Evolutionary conservation across 2,888 invertebrate species (phyloP).

Genomic region (Stictocephala bisonia): DNA sequence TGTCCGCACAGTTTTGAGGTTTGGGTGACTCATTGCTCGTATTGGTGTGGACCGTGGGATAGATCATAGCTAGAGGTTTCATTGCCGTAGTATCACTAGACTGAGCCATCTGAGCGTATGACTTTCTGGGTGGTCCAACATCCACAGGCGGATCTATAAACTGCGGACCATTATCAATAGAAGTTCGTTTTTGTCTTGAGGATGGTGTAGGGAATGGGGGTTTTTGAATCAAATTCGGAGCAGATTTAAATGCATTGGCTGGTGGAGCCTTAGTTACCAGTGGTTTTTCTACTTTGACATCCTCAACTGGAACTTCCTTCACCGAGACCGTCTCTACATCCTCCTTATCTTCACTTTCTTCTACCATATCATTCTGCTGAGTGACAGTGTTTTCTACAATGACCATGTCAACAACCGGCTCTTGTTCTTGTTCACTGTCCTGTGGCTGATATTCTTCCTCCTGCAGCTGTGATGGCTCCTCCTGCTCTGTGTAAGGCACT

Average conservation of each 20-base stretch:
- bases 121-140: constrained; percentile 55
- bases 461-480: too few species aligned
- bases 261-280: constrained; percentile 33
- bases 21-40: background rate
- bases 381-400: constrained; percentile 64
- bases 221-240: constrained; percentile 57
- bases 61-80: constrained; percentile 17
- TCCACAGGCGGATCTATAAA: constrained; percentile 56
- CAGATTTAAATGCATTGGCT: constrained; percentile 43
- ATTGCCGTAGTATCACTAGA: constrained; percentile 48
- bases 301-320: constrained; percentile 2
- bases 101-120: constrained; percentile 65
- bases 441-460: constrained; percentile 60
- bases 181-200: background rate
- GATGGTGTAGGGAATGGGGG: constrained; percentile 50
- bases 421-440: constrained; percentile 63
- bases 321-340: background rate
- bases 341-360: background rate
- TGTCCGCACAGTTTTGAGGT: background rate
- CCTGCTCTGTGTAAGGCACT: background rate
- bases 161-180: constrained; percentile 19
- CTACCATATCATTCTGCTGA: constrained; percentile 54
- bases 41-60: constrained; percentile 31
- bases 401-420: constrained; percentile 10
- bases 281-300: constrained; percentile 32